Conservation (phyloP, 2,797 vertebrate genomes). For the Typhlichthys subterraneus region DNA sequence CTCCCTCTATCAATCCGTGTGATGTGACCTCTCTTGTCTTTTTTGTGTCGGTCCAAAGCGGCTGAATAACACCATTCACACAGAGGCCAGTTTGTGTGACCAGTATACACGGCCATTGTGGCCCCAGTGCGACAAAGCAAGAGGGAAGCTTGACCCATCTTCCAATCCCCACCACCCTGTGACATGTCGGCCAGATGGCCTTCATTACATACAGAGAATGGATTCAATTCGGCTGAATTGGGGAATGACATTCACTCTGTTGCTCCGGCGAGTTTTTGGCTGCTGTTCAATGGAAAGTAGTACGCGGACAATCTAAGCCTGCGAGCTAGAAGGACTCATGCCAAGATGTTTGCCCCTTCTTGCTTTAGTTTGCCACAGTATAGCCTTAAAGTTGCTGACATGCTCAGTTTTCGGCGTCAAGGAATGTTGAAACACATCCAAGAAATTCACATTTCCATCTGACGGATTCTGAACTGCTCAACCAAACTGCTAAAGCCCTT, state of each 20-base stretch:
- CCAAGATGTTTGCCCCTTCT: conserved; percentile 36
- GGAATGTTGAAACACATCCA: conserved; percentile 25
- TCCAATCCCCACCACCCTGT: conserved; percentile 28
- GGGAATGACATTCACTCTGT: conserved; percentile 6
- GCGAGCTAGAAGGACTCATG: conserved; percentile 15
- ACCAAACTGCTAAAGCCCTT: not conserved
- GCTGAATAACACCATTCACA: conserved; percentile 70
- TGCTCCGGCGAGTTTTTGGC: conserved; percentile 11
- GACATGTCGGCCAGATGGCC: conserved; percentile 5
- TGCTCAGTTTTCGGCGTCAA: conserved; percentile 4
- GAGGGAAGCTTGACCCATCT: conserved; percentile 41
- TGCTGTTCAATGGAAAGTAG: conserved; percentile 36
- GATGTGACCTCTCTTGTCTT: conserved; percentile 55
- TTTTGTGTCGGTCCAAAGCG: conserved; percentile 50
- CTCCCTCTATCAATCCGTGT: conserved; percentile 35
- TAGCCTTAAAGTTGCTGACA: conserved; percentile 33
- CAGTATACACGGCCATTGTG: conserved; percentile 72
- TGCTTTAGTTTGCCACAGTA: conserved; percentile 12
- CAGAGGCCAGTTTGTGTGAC: conserved; percentile 41
- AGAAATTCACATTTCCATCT: conserved; percentile 23
- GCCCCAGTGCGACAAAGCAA: conserved; percentile 46
- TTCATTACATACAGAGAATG: conserved; percentile 19
- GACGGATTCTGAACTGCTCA: not conserved
- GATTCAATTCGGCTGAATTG: conserved; percentile 10
- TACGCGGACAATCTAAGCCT: conserved; percentile 5